Evolutionary conservation across 2,113 vertebrate genomes (phyloP).

Genomic region (Gila orcuttii): DNA sequence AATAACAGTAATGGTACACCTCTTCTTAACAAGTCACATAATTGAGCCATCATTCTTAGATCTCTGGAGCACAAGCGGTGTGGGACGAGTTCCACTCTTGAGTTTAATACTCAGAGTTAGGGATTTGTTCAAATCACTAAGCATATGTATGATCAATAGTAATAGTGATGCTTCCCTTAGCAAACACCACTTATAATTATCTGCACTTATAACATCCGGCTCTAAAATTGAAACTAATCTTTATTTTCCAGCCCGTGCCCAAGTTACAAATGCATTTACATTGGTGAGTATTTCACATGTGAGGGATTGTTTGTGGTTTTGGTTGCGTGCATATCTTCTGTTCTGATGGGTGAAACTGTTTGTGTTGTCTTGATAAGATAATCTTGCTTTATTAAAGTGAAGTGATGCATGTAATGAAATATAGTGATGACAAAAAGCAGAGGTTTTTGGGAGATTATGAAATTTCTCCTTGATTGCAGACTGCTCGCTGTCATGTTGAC

Average conservation of each 20-base stretch:
- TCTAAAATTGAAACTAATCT: background rate
- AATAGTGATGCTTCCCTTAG: background rate
- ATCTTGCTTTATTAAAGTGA: conserved; percentile 61
- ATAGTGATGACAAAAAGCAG: conserved; percentile 37
- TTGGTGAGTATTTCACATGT: conserved; percentile 11
- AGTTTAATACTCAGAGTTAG: background rate
- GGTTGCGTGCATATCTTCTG: background rate
- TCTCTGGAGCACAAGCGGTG: background rate
- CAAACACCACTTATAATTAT: conserved; percentile 7
- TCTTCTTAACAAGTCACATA: background rate
- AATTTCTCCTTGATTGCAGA: conserved; percentile 43
- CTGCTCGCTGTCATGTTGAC: background rate
- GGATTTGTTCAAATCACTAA: conserved; percentile 7
- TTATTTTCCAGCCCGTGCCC: background rate
- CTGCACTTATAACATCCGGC: background rate
- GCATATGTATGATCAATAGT: background rate
- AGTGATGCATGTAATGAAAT: conserved; percentile 62
- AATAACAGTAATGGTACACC: background rate
- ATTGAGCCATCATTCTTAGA: conserved; percentile 10
- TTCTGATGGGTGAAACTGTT: conserved; percentile 14
- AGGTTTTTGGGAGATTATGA: conserved; percentile 45
- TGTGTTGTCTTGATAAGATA: conserved; percentile 49
- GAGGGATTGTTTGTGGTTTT: conserved; percentile 36
- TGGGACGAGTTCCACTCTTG: background rate
- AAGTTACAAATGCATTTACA: background rate